These are phyloP conservation scores for Acheta domesticus DNA, from an alignment of 2,888 invertebrate genomes.

Conservation along the genomic window DNA sequence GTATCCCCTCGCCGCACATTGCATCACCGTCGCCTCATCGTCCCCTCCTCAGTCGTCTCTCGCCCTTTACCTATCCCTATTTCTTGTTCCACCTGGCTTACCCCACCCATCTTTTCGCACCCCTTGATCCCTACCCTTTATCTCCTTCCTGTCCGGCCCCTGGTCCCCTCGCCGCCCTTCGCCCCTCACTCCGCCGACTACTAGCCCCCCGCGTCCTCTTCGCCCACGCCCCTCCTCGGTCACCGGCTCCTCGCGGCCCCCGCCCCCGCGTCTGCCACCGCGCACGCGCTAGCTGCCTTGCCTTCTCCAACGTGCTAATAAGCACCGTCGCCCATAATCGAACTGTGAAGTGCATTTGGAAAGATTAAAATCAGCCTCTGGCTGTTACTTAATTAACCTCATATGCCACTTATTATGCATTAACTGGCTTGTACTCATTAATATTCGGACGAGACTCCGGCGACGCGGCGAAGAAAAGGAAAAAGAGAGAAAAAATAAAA, in stretches of 20 bases:
- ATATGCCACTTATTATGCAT: constrained; percentile 18
- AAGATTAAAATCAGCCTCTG: constrained; percentile 18
- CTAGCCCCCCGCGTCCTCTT: too few species aligned
- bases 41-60: too few species aligned
- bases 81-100: too few species aligned
- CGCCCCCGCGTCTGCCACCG: neutral
- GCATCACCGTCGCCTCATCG: too few species aligned
- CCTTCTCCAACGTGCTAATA: neutral
- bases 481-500: constrained; percentile 11
- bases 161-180: too few species aligned
- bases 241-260: neutral
- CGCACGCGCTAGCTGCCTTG: neutral
- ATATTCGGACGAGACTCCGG: neutral
- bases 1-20: too few species aligned
- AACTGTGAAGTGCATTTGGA: constrained; percentile 9
- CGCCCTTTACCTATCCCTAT: too few species aligned
- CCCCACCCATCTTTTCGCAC: too few species aligned
- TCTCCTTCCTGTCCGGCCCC: too few species aligned
- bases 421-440: constrained; percentile 18
- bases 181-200: too few species aligned
- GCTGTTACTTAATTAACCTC: constrained; percentile 18
- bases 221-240: too few species aligned
- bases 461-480: neutral
- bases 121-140: too few species aligned
- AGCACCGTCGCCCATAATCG: constrained; percentile 6